Evolutionary conservation across 2,888 invertebrate species (phyloP).

Genomic region (Drosophila mayaguana): DNA sequence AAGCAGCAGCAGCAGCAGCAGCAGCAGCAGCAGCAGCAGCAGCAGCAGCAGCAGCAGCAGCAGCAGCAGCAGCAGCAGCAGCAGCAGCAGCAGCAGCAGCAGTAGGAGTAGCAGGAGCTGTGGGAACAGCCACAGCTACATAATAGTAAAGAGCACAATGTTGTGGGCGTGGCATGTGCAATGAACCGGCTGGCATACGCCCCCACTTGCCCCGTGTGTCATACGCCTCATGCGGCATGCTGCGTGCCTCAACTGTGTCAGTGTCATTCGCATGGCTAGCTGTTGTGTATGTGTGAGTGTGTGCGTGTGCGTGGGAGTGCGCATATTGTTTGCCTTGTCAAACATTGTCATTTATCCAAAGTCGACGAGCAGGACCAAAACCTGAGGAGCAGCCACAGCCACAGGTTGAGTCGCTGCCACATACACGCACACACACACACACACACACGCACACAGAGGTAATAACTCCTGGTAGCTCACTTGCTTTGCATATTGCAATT

Average conservation of each 20-base stretch:
- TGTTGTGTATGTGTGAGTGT: conserved; percentile 6
- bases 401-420: not conserved
- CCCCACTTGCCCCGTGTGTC: not conserved
- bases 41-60: too few relatives aligned
- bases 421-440: not conserved
- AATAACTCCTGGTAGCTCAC: not conserved
- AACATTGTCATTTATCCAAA: conserved; percentile 76
- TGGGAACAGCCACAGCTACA: not conserved
- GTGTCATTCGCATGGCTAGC: conserved; percentile 61
- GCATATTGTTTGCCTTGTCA: conserved; percentile 71
- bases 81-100: too few relatives aligned
- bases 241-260: conserved; percentile 57
- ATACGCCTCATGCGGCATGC: not conserved
- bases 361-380: conserved; percentile 30
- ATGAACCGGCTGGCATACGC: conserved; percentile 40
- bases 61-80: too few relatives aligned
- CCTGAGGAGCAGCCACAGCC: not conserved
- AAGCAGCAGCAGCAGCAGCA: too few relatives aligned
- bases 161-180: conserved; percentile 58
- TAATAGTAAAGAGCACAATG: conserved; percentile 28
- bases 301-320: conserved; percentile 19
- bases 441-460: not conserved
- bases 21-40: too few relatives aligned
- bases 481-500: conserved; percentile 73
- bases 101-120: not conserved